phyloP scores from a whole-genome alignment of 2,113 vertebrate species.

The Microcebus jonahi region DNA sequence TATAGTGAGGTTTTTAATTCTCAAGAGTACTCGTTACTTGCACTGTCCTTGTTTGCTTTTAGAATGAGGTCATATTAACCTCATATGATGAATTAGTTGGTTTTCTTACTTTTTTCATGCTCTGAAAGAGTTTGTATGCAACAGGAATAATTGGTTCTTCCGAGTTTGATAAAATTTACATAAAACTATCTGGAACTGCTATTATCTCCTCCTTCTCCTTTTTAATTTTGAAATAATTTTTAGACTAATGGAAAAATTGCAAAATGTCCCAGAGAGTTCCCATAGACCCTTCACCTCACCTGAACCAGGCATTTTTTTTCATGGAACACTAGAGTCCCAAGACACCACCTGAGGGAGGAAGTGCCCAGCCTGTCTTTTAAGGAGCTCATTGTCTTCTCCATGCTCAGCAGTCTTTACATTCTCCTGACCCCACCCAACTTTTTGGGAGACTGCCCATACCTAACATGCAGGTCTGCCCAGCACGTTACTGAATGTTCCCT shows the following conservation, averaged over 20 bases:
- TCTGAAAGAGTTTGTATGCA: neutral
- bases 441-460: neutral
- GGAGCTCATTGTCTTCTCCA: neutral
- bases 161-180: neutral
- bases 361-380: neutral
- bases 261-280: neutral
- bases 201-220: neutral
- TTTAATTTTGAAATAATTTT: slow-evolving; percentile 18
- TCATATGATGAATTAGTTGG: neutral
- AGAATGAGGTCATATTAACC: neutral
- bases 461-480: neutral
- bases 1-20: neutral
- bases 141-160: neutral
- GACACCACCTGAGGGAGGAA: neutral
- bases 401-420: neutral
- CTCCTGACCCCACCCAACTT: neutral
- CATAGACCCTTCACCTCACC: neutral
- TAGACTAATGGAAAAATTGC: neutral
- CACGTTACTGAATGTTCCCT: neutral
- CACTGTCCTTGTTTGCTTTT: neutral
- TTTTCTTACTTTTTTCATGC: neutral
- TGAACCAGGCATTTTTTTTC: neutral
- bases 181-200: neutral
- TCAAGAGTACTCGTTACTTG: neutral
- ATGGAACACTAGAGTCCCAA: neutral